Evolutionary conservation across 2,888 invertebrate genomes (phyloP), one percentile per base, ranked within the genome.

Genomic region (Chouioia cunea): DNA sequence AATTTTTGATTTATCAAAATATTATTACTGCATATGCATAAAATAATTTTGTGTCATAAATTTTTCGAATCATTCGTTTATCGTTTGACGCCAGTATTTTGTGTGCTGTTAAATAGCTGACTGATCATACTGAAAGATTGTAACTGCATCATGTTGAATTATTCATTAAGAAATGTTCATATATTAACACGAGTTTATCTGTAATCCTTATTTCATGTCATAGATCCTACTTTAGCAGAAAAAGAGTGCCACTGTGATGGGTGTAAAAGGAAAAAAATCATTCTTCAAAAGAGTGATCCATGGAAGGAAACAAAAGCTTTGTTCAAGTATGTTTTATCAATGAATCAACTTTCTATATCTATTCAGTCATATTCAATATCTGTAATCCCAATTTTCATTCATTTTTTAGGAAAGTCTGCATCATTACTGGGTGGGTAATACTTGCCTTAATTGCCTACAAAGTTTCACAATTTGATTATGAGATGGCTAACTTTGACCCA

Each of bases 401-500:
- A 72, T 69, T 68, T 84, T 86, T n/a, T 81, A 93, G 94, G 80
- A 95, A 96, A 88, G 79, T 92, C 73, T 86, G 92, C 16, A 92
- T 97, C 64, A 88, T 96, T 72, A 86, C 90, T 74, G 97, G 97
- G 79, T 97, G 97, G 97, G 87, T 92, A 20, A 85, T 93, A 63
- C 89, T 97, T 77, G 89, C 91, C 66, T 90, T 95, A 73, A 87
- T 96, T 78, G 93, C 95, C 1, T 96, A 96, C 83, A 95, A 96
- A 88, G 95, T 96, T 47, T 97, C 97, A 0, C 96, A 97, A 85
- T 96, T 98, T 87, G 97, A 99, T 85, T 96, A 97, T 87, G 98
- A 99, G 88, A 96, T 97, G 92, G 95, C 96, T 8, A 99, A 98
- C 86, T 99, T 99, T 88, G 99, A 99, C 89, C 99, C 99, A 0